These are phyloP conservation scores for Siphamia tubifer DNA, from an alignment of 2,113 vertebrate genomes.

Conservation along the genomic window DNA sequence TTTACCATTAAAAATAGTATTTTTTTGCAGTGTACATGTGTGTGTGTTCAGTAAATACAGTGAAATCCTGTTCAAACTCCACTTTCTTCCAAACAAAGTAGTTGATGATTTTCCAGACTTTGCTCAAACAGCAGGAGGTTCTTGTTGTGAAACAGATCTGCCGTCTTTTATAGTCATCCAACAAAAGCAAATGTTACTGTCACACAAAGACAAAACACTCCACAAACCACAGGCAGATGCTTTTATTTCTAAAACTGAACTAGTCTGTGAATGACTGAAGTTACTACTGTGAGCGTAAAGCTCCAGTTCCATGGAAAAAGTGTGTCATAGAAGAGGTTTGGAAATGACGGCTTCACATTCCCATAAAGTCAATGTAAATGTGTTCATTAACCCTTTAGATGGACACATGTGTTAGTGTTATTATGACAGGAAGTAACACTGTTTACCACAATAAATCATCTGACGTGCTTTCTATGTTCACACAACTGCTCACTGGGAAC, in stretches of 20 bases:
- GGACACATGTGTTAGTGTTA: conserved; percentile 2
- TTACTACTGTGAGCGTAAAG: neutral
- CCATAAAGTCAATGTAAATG: conserved; percentile 42
- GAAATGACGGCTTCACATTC: conserved; percentile 14
- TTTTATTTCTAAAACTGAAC: neutral
- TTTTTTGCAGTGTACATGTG: too few species aligned
- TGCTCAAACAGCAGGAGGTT: conserved; percentile 36
- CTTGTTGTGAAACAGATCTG: conserved; percentile 47
- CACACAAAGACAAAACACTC: conserved; percentile 8
- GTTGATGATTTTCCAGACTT: conserved; percentile 34
- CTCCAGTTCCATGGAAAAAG: neutral
- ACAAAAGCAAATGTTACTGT: neutral
- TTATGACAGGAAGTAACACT: neutral
- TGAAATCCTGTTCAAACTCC: conserved; percentile 36
- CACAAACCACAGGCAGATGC: neutral
- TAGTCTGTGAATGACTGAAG: neutral
- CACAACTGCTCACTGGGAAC: neutral
- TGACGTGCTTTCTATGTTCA: neutral
- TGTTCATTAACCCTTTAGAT: conserved; percentile 19
- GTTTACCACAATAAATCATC: neutral
- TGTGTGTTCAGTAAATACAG: conserved; percentile 38
- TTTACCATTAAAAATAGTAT: too few species aligned
- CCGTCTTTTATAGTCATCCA: conserved; percentile 9
- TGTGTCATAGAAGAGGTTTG: neutral
- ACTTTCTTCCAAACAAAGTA: neutral